phyloP scores from a whole-genome alignment of 2,888 invertebrate species.

The Smittia sp. region DNA sequence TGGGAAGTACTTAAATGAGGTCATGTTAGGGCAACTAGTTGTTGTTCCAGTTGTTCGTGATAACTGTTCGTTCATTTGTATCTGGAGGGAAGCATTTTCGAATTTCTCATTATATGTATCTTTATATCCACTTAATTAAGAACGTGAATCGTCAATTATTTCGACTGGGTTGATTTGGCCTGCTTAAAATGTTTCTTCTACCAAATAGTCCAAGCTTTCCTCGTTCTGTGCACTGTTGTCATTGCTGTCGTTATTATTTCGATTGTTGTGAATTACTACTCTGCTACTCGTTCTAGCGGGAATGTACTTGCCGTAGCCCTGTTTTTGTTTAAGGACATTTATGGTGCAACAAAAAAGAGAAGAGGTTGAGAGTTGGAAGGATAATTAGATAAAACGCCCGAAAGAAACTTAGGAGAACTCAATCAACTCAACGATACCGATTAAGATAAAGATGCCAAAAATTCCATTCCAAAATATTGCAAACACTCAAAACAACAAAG shows the following conservation, averaged over 20 bases:
- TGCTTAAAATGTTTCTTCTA: slow-evolving; percentile 76
- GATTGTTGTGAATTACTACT: slow-evolving; percentile 66
- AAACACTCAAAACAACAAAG: not conserved
- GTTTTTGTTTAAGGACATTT: slow-evolving; percentile 48
- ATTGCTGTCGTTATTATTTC: slow-evolving; percentile 47
- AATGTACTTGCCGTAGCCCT: slow-evolving; percentile 85
- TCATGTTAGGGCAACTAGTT: not conserved
- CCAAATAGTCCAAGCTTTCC: slow-evolving; percentile 59
- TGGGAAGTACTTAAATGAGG: not conserved
- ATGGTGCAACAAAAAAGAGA: not conserved
- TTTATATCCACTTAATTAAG: too few relatives aligned
- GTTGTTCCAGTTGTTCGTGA: too few relatives aligned
- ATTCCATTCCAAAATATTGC: too few relatives aligned
- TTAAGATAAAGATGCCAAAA: too few relatives aligned
- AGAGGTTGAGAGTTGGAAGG: not conserved
- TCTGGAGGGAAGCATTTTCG: not conserved
- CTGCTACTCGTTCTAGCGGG: slow-evolving; percentile 78
- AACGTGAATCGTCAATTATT: too few relatives aligned
- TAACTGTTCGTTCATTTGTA: not conserved
- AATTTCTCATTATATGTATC: not conserved
- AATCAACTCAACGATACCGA: too few relatives aligned
- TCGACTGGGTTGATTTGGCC: not conserved
- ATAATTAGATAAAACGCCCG: too few relatives aligned
- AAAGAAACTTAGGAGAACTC: too few relatives aligned
- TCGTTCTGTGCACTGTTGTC: slow-evolving; percentile 38